These are phyloP conservation scores for Hyperoplus immaculatus DNA, from an alignment of 2,797 vertebrate species.

Conservation along the genomic window DNA sequence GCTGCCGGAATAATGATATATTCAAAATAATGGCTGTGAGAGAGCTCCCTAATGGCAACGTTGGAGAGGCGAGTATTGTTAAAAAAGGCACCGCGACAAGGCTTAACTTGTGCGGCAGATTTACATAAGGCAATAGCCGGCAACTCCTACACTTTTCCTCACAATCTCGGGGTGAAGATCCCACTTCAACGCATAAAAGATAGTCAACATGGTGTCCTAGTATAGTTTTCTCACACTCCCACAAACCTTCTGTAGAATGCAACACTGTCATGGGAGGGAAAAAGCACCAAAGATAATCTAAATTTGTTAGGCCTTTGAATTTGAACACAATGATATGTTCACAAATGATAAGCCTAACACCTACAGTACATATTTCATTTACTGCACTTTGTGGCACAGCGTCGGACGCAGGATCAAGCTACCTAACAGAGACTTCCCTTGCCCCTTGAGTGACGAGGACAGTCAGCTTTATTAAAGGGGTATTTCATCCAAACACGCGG, in stretches of 20 bases:
- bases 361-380: conserved; percentile 45
- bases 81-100: conserved; percentile 53
- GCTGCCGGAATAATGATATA: conserved; percentile 80
- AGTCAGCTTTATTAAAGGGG: conserved; percentile 66
- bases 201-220: conserved; percentile 61
- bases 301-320: conserved; percentile 56
- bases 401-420: conserved; percentile 10
- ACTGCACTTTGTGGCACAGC: conserved; percentile 38
- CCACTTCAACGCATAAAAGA: conserved; percentile 59
- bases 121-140: conserved; percentile 63
- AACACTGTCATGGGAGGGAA: conserved; percentile 55
- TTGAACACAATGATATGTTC: conserved; percentile 38
- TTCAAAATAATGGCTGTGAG: conserved; percentile 74
- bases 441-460: conserved; percentile 41
- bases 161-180: conserved; percentile 18
- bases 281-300: conserved; percentile 56
- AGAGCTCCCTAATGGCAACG: conserved; percentile 75
- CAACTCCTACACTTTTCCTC: conserved; percentile 71
- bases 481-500: conserved; percentile 54
- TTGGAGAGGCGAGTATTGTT: conserved; percentile 61
- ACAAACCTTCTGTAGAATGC: conserved; percentile 79
- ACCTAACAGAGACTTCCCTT: neutral
- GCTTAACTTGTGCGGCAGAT: conserved; percentile 69
- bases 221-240: conserved; percentile 80
- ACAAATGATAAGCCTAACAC: conserved; percentile 33